Conservation (phyloP, 2,888 invertebrate genomes). For the Heliconius ethilla region DNA sequence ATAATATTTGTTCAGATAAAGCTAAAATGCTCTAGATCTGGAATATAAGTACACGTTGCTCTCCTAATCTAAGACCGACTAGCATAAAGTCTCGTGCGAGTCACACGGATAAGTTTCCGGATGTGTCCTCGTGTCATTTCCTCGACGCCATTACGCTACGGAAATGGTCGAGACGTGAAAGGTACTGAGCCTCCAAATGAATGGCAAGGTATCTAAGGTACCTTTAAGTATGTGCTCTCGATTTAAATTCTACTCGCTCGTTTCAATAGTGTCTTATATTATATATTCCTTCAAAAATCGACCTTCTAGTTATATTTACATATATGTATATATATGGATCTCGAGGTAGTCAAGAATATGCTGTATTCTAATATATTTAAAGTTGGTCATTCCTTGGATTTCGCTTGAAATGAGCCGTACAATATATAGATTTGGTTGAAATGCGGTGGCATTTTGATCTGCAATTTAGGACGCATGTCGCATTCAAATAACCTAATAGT, state of each 20-base stretch:
- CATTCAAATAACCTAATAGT: constrained; percentile 24
- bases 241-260: constrained; percentile 5
- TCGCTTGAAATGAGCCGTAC: constrained; percentile 8
- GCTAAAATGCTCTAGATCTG: neutral
- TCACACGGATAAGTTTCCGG: constrained; percentile 58
- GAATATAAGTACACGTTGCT: neutral
- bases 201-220: constrained; percentile 1
- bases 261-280: constrained; percentile 2
- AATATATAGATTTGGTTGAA: constrained; percentile 30
- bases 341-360: neutral
- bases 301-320: neutral
- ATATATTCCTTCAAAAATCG: constrained; percentile 14
- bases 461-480: constrained; percentile 30
- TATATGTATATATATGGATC: neutral
- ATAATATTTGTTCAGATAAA: neutral
- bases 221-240: neutral
- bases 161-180: constrained; percentile 60
- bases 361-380: neutral
- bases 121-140: constrained; percentile 67
- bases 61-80: constrained; percentile 36
- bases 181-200: constrained; percentile 16
- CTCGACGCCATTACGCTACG: constrained; percentile 64
- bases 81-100: constrained; percentile 35
- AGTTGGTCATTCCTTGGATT: neutral
- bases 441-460: constrained; percentile 34